These are phyloP conservation scores for Zaprionus lineosus DNA, from an alignment of 2,888 invertebrate genomes.

Conservation along the genomic window DNA sequence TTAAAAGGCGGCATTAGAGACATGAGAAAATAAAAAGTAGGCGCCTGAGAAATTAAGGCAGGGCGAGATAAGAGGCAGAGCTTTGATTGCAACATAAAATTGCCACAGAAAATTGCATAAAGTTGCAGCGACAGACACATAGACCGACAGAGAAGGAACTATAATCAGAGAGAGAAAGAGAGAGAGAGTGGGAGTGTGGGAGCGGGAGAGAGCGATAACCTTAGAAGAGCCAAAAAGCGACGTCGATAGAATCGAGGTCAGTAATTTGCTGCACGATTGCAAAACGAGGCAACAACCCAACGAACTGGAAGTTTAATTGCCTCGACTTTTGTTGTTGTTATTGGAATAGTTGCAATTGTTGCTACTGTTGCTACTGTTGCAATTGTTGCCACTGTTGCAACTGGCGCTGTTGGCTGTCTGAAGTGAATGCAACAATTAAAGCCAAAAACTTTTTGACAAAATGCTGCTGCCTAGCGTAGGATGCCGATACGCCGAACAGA, in stretches of 20 bases:
- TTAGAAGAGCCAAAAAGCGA: slow-evolving; percentile 20
- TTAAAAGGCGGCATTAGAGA: slow-evolving; percentile 44
- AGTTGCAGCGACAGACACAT: slow-evolving; percentile 43
- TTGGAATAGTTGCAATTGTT: too few relatives aligned
- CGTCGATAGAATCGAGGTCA: slow-evolving; percentile 58
- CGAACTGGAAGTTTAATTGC: slow-evolving; percentile 73
- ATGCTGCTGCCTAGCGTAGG: slow-evolving; percentile 61
- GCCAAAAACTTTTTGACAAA: slow-evolving; percentile 69
- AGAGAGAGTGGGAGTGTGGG: neutral
- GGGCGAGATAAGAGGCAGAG: slow-evolving; percentile 34
- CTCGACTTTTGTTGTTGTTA: slow-evolving; percentile 22
- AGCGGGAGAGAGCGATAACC: slow-evolving; percentile 13
- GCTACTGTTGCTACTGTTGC: slow-evolving; percentile 4
- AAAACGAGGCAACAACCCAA: slow-evolving; percentile 44
- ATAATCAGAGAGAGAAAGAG: slow-evolving; percentile 3
- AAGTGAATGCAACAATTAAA: slow-evolving; percentile 73
- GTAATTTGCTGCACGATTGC: slow-evolving; percentile 75
- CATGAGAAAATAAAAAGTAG: slow-evolving; percentile 6
- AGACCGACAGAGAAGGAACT: too few relatives aligned
- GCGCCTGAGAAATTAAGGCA: slow-evolving; percentile 44
- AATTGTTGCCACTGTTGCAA: too few relatives aligned
- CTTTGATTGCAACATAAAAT: slow-evolving; percentile 59
- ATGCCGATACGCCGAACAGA: slow-evolving; percentile 60
- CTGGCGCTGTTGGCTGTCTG: slow-evolving; percentile 15
- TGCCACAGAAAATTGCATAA: slow-evolving; percentile 66